A percentile compares a stretch with the other conserved stretches of the same genome.
Conservation (phyloP, 2,797 vertebrate genomes). For the Spea hammondii region DNA sequence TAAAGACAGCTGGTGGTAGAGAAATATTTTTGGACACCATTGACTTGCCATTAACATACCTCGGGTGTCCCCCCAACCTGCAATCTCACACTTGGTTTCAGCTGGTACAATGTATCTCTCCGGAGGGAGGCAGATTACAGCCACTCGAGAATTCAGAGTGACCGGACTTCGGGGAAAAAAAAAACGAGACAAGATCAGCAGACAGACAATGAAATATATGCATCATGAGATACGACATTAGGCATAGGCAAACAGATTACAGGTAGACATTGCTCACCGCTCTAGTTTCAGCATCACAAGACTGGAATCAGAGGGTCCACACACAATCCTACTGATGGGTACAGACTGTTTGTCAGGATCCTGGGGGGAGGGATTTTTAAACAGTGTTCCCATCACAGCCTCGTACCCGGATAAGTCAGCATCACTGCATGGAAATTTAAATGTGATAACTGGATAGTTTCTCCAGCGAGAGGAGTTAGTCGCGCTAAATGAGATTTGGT, state of each 20-base stretch:
- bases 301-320: conserved; percentile 87
- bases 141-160: conserved; percentile 79
- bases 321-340: conserved; percentile 79
- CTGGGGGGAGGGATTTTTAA: conserved; percentile 73
- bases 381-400: conserved; percentile 86
- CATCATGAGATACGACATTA: too few relatives aligned
- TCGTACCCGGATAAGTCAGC: conserved; percentile 82
- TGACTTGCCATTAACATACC: conserved; percentile 62
- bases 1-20: too few relatives aligned
- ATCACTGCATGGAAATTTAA: conserved; percentile 65
- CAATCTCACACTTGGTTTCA: conserved; percentile 83
- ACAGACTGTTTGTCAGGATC: conserved; percentile 81
- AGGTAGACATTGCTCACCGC: conserved; percentile 63
- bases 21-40: neutral
- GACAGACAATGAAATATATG: neutral
- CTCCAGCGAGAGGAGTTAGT: too few relatives aligned
- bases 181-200: neutral
- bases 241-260: too few relatives aligned
- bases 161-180: conserved; percentile 67
- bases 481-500: too few relatives aligned
- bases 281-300: conserved; percentile 90
- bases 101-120: conserved; percentile 84
- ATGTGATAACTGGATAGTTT: too few relatives aligned
- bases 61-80: conserved; percentile 91
- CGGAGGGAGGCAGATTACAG: conserved; percentile 91